Percentiles rank a stretch among this genome's conserved stretches.
Conservation (phyloP, 2,888 invertebrate species). For the Marasmarcha lunaedactyla region DNA sequence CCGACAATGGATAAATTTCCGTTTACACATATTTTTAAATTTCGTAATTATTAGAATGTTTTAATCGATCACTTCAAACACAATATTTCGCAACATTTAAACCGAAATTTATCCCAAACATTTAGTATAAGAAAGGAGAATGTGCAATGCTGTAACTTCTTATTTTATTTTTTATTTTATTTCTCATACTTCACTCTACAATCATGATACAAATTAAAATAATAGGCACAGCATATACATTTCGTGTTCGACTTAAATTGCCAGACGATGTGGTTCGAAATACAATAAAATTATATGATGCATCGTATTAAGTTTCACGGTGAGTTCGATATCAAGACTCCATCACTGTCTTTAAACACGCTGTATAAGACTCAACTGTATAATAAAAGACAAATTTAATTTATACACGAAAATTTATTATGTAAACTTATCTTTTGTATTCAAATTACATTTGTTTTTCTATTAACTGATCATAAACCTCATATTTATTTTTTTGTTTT, state of each 20-base stretch:
- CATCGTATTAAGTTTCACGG: neutral
- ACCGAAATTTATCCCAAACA: slow-evolving; percentile 50
- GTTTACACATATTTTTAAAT: too few relatives aligned
- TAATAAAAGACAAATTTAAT: too few relatives aligned
- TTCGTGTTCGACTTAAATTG: neutral
- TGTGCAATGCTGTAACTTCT: slow-evolving; percentile 68
- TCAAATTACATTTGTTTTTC: too few relatives aligned
- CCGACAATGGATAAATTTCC: slow-evolving; percentile 39
- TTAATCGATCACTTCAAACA: too few relatives aligned
- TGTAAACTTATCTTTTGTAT: too few relatives aligned
- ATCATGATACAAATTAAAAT: slow-evolving; percentile 35
- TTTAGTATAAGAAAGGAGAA: slow-evolving; percentile 64
- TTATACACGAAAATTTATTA: too few relatives aligned
- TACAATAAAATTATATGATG: neutral
- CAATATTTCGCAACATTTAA: too few relatives aligned
- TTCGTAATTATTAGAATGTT: too few relatives aligned
- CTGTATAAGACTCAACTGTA: too few relatives aligned
- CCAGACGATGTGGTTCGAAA: slow-evolving; percentile 1
- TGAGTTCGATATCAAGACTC: neutral
- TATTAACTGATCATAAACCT: too few relatives aligned
- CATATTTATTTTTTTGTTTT: too few relatives aligned
- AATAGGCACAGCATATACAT: slow-evolving; percentile 36
- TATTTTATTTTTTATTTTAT: slow-evolving; percentile 55
- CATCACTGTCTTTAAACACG: neutral
- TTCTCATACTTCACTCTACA: slow-evolving; percentile 58